These are phyloP conservation scores for Sinocyclocheilus anshuiensis DNA, from an alignment of 2,113 vertebrate species.

Conservation along the genomic window DNA sequence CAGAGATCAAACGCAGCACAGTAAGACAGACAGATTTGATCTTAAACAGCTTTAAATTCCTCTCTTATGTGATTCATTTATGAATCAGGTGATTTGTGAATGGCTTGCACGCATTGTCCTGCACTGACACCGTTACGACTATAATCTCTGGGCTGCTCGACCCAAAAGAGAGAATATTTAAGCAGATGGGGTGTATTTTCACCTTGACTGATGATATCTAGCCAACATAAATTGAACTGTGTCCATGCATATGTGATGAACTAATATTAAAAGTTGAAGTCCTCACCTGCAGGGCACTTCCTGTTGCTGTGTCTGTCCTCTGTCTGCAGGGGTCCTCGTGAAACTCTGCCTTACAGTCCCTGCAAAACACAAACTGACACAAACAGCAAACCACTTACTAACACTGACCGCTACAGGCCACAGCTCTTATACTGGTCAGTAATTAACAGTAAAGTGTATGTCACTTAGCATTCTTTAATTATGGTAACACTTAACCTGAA, in stretches of 20 bases:
- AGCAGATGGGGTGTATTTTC: too few relatives aligned
- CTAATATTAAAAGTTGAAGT: background rate
- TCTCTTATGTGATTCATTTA: background rate
- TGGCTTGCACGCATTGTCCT: background rate
- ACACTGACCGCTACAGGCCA: background rate
- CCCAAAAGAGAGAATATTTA: too few relatives aligned
- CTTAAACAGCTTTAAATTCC: background rate
- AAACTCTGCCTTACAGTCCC: slow-evolving; percentile 80
- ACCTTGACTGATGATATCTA: slow-evolving; percentile 26
- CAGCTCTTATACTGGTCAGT: background rate
- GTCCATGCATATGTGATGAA: slow-evolving; percentile 12
- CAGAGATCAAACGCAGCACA: background rate
- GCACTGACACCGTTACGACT: background rate
- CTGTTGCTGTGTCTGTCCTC: background rate
- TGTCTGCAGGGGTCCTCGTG: slow-evolving; percentile 78
- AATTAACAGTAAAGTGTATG: too few relatives aligned
- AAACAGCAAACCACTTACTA: slow-evolving; percentile 9
- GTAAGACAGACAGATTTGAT: background rate
- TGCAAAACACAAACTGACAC: slow-evolving; percentile 75
- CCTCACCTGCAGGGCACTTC: slow-evolving; percentile 62
- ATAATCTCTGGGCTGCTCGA: background rate
- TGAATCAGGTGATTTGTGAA: slow-evolving; percentile 27
- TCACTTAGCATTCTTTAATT: too few relatives aligned
- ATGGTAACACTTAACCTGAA: too few relatives aligned
- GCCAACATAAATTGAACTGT: slow-evolving; percentile 14